A percentile compares a stretch with the other conserved stretches of the same genome.
Conservation (phyloP, 2,797 vertebrate genomes). For the Anguilla pacifica region DNA sequence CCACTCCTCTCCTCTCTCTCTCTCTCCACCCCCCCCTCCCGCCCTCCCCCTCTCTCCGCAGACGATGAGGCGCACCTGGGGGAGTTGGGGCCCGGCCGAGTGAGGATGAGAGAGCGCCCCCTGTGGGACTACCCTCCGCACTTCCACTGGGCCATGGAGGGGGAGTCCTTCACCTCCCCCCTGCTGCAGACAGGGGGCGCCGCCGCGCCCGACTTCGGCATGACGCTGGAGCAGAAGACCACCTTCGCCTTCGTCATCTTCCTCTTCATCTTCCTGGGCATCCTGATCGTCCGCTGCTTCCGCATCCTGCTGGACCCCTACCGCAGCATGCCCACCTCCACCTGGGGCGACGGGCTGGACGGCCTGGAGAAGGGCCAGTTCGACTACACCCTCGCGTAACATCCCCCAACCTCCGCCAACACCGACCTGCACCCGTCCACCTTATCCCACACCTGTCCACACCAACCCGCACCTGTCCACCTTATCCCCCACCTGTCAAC, state of each 20-base stretch:
- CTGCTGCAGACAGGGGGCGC: slow-evolving; percentile 61
- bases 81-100: slow-evolving; percentile 54
- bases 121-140: slow-evolving; percentile 61
- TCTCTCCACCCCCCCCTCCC: too few species aligned
- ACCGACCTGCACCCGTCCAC: too few species aligned
- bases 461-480: neutral
- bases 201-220: slow-evolving; percentile 57
- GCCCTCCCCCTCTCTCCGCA: slow-evolving; percentile 42
- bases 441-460: too few species aligned
- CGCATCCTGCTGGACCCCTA: slow-evolving; percentile 82
- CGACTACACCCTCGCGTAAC: slow-evolving; percentile 79
- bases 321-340: slow-evolving; percentile 81
- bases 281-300: slow-evolving; percentile 83
- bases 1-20: too few species aligned
- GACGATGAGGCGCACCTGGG: slow-evolving; percentile 58
- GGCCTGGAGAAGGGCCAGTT: slow-evolving; percentile 85
- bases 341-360: slow-evolving; percentile 80
- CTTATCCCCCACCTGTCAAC: slow-evolving; percentile 55
- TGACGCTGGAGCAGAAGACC: slow-evolving; percentile 86
- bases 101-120: slow-evolving; percentile 69
- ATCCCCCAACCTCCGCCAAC: too few species aligned
- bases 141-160: slow-evolving; percentile 74
- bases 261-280: slow-evolving; percentile 81
- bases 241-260: slow-evolving; percentile 81
- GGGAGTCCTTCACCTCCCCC: slow-evolving; percentile 71